Percentiles rank a stretch among this genome's conserved stretches.
Evolutionary conservation across 2,797 vertebrate genomes (phyloP).

Genomic region (Chaenodraco wilsoni): DNA sequence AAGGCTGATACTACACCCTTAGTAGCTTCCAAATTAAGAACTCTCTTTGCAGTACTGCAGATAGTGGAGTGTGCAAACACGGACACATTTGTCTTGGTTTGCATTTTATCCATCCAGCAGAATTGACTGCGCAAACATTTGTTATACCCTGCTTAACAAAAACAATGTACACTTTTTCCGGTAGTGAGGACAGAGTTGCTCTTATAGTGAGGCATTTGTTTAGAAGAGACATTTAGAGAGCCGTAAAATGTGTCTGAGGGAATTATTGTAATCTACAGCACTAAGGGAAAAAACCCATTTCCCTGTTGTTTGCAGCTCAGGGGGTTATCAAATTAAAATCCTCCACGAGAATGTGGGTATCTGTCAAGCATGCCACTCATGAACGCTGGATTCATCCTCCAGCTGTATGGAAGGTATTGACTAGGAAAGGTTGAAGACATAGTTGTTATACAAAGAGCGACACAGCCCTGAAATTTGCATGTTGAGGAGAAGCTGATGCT

Average conservation of each 20-base stretch:
- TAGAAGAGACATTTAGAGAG: conserved; percentile 38
- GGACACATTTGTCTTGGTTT: conserved; percentile 65
- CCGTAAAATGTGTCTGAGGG: conserved; percentile 41
- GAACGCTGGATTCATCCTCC: conserved; percentile 64
- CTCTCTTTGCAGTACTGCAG: conserved; percentile 52
- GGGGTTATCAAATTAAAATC: conserved; percentile 72
- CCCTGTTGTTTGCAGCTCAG: conserved; percentile 55
- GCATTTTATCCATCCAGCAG: conserved; percentile 74
- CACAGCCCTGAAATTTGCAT: conserved; percentile 76
- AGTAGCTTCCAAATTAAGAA: conserved; percentile 63
- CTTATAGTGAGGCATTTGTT: conserved; percentile 46
- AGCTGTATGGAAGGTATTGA: conserved; percentile 64
- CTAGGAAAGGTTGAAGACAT: conserved; percentile 75
- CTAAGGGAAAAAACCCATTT: conserved; percentile 40
- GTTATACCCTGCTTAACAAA: conserved; percentile 72
- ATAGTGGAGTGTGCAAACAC: conserved; percentile 60
- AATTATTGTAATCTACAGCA: conserved; percentile 41
- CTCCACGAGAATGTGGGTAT: conserved; percentile 61
- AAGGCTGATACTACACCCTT: conserved; percentile 31
- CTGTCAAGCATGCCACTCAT: conserved; percentile 53
- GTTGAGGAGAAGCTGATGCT: conserved; percentile 68
- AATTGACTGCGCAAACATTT: conserved; percentile 74
- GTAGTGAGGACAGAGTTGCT: conserved; percentile 44
- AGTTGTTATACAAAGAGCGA: conserved; percentile 76
- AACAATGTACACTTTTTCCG: conserved; percentile 50